Evolutionary conservation across 2,888 invertebrate genomes (phyloP), one percentile per base, ranked within the genome.

Genomic region (Lepidocyrtinus sp.): DNA sequence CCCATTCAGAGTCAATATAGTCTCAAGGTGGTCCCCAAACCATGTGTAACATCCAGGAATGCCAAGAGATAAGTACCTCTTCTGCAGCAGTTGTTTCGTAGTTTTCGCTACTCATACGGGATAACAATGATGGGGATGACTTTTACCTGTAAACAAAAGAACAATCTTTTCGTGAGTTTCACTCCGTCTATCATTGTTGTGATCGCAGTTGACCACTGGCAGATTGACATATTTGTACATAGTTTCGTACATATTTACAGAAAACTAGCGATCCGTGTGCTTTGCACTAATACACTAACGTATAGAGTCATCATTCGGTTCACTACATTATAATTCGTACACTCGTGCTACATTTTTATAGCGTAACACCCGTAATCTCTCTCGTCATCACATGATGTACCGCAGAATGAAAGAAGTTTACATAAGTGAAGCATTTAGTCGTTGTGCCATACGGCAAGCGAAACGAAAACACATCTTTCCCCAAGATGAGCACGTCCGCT

Each of bases 381-480:
- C 36, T 36, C 36, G 36, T 36, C n/a, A n/a, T n/a, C n/a, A n/a
- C n/a, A n/a, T n/a, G n/a, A n/a, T n/a, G n/a, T n/a, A n/a, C n/a
- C n/a, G n/a, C n/a, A n/a, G n/a, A n/a, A n/a, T n/a, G n/a, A n/a
- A n/a, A n/a, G n/a, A n/a, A n/a, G n/a, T n/a, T n/a, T n/a, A n/a
- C n/a, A n/a, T n/a, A n/a, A n/a, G n/a, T n/a, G n/a, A n/a, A n/a
- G n/a, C n/a, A n/a, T n/a, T n/a, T n/a, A n/a, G n/a, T n/a, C 5
- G 36, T 36, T 12, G 61, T 68, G 75, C 45, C 75, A 75, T 75
- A 62, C 68, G 75, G 75, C 50, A 69, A 69, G 75, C 75, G 75
- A 67, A 19, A 17, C 9, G 12, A 36, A n/a, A 15, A 63, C 7
- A 64, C 55, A 9, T 22, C 9, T 17, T 36, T 36, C 36, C 12